Evolutionary conservation across 1,140 invertebrate genomes (phyloP).

Genomic region (Philotrypesis tridentata): DNA sequence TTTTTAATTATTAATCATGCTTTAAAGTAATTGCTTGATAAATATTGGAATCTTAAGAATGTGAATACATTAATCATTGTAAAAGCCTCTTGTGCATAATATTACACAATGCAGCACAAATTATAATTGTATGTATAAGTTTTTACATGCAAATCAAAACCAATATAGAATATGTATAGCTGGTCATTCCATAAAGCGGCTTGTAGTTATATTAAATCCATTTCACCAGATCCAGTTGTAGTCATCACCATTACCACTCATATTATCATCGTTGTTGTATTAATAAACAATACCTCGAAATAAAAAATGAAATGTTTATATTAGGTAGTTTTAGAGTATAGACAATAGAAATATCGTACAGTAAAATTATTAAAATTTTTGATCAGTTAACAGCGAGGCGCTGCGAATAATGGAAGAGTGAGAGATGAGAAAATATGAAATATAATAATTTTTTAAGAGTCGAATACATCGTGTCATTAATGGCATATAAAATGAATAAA

Average conservation of each 20-base stretch:
- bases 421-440: conserved; percentile 41
- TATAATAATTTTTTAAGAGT: conserved; percentile 31
- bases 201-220: conserved; percentile 51
- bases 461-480: not conserved
- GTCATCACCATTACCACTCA: conserved; percentile 49
- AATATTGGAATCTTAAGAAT: not conserved
- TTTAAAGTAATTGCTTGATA: not conserved
- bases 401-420: conserved; percentile 37
- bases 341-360: conserved; percentile 48
- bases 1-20: too few relatives aligned
- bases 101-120: not conserved
- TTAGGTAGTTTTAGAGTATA: conserved; percentile 54
- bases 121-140: not conserved
- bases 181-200: conserved; percentile 43
- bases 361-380: conserved; percentile 40
- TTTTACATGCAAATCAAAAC: not conserved
- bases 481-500: not conserved
- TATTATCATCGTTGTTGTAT: conserved; percentile 60
- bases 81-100: not conserved
- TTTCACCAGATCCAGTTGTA: conserved; percentile 42
- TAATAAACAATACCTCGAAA: conserved; percentile 56
- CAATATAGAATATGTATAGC: conserved; percentile 19
- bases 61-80: too few relatives aligned
- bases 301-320: conserved; percentile 54
- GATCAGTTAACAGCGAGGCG: conserved; percentile 31